Base-by-base conservation (phyloP, 2,797 vertebrate species). In the Enteromius mattozi region DNA sequence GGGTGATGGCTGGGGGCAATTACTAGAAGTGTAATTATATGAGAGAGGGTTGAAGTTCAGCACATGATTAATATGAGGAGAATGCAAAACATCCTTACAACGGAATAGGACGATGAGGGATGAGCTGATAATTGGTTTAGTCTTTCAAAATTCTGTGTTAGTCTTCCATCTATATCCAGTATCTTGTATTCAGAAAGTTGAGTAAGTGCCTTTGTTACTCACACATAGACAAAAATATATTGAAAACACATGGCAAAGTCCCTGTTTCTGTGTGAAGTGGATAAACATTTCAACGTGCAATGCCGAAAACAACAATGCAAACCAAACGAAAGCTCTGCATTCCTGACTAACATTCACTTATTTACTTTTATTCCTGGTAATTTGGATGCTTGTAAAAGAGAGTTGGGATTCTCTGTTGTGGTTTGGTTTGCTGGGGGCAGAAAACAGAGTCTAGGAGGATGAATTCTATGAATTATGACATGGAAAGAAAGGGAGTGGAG, bases 161-260 rank as follows among this genome's bases (percentile, higher is more conserved):
- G 78, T 54, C 24, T 65, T 87, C 24, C 42, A 69, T 71, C 27
- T 54, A 42, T 54, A 61, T 68, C 47, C 68, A 65, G 63, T n/a
- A 24, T 72, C 70, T 86, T 86, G 75, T 82, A 78, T 84, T 82
- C 56, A 51, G 56, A 65, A 82, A 72, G 75, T 82, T 56, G 59
- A 86, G 78, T 77, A 78, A 80, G 70, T 80, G 61, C 10, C 75
- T 82, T 54, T 70, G 75, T 78, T 70, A 78, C 78, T 35, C 80
- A 47, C 63, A 70, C 77, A 85, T 82, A 77, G 77, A 69, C 80
- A 77, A 59, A 70, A 66, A 84, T 54, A 40, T 71, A 86, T 88
- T 80, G 49, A 59, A 89, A 88, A 87, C 80, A 87, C 80, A 83
- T 87, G 85, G 72, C 65, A 6, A 12, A 16, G 69, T 85, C 79